phyloP scores from a whole-genome alignment of 2,797 vertebrate genomes.

The Oreonectes daqikongensis region DNA sequence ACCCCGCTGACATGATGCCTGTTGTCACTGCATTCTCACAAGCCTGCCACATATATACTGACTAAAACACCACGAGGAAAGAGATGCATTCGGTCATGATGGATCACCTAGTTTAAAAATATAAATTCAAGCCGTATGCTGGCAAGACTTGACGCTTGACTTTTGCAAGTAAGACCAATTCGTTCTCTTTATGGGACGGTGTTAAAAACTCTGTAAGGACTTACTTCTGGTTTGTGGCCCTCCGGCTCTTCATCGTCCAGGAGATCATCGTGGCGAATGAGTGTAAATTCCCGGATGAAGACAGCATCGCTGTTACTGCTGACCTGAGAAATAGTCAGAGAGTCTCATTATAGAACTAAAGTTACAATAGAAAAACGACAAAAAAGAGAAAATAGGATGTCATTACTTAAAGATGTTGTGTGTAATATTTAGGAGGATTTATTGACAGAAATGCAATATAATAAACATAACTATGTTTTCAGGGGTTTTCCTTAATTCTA shows the following conservation, averaged over 20 bases:
- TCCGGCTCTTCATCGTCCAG: constrained; percentile 84
- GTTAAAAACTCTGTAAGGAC: constrained; percentile 20
- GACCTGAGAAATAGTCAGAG: constrained; percentile 75
- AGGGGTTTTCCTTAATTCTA: too few species aligned
- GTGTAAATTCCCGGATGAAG: constrained; percentile 92
- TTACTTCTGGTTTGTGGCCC: constrained; percentile 87
- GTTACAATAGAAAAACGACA: background rate
- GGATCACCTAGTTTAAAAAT: background rate
- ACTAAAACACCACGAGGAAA: background rate
- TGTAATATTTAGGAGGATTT: too few species aligned
- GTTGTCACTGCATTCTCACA: background rate
- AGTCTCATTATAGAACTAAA: background rate
- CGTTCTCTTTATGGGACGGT: background rate
- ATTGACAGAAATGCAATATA: too few species aligned
- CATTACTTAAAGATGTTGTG: constrained; percentile 47
- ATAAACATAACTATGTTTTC: too few species aligned
- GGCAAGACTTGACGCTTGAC: too few species aligned
- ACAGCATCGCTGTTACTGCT: constrained; percentile 83
- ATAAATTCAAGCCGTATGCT: background rate
- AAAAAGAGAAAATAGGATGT: constrained; percentile 43
- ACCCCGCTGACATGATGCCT: constrained; percentile 12
- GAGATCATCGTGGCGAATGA: constrained; percentile 87
- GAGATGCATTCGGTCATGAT: background rate
- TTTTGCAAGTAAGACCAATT: too few species aligned
- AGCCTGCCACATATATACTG: background rate